Evolutionary conservation across 2,113 vertebrate genomes (phyloP).

Genomic region (Carollia perspicillata): DNA sequence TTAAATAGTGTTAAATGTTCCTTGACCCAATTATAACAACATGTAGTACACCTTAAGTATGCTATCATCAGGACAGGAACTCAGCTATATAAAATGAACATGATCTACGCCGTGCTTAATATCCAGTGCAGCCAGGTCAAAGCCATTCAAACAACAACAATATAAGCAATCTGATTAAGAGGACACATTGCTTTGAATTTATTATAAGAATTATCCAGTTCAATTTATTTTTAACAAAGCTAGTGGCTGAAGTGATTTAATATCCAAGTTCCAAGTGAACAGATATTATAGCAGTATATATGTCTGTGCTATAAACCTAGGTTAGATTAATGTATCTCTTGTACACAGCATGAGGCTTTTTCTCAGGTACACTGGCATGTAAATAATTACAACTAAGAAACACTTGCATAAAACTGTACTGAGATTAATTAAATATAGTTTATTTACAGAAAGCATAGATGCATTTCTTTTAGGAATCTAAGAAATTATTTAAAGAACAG

Average conservation of each 20-base stretch:
- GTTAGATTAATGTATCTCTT: slow-evolving; percentile 52
- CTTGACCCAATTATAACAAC: slow-evolving; percentile 27
- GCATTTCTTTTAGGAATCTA: slow-evolving; percentile 43
- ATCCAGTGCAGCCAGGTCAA: not conserved
- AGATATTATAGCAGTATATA: slow-evolving; percentile 17
- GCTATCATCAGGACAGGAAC: slow-evolving; percentile 8
- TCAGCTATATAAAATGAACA: not conserved
- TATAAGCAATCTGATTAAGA: slow-evolving; percentile 8
- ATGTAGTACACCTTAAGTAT: not conserved
- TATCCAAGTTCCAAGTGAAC: slow-evolving; percentile 30
- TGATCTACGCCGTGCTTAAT: slow-evolving; percentile 13
- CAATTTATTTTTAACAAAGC: slow-evolving; percentile 53
- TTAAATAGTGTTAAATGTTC: slow-evolving; percentile 30
- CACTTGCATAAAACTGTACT: slow-evolving; percentile 36
- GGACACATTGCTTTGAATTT: slow-evolving; percentile 23
- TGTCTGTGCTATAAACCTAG: slow-evolving; percentile 9
- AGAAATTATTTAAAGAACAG: slow-evolving; percentile 44
- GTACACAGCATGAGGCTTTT: not conserved
- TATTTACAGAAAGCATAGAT: slow-evolving; percentile 44
- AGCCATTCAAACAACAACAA: slow-evolving; percentile 31
- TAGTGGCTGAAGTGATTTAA: slow-evolving; percentile 42
- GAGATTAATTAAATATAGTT: slow-evolving; percentile 37
- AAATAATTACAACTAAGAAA: slow-evolving; percentile 61
- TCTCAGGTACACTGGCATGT: slow-evolving; percentile 32
- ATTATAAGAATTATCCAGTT: slow-evolving; percentile 37